Base-by-base conservation (phyloP, 2,113 vertebrate genomes). In the Oophaga pumilio region DNA sequence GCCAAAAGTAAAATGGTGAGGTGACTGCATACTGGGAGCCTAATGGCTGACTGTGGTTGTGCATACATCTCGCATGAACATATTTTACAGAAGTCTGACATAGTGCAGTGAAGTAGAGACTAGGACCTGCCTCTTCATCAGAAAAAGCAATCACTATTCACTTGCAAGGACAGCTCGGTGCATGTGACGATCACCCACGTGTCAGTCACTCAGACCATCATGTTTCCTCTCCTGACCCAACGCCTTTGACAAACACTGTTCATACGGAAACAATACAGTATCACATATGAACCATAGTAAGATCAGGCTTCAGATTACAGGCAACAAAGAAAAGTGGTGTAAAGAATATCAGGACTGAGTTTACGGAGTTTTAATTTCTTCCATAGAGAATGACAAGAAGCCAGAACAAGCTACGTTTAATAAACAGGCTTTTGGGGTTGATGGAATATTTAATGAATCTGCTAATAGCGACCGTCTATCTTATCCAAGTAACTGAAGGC, bases 401-500 rank as follows among this genome's bases (percentile, higher is more conserved):
- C 20, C 5, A 74, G 33, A 74, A 74, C 6, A 74, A 17, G 12
- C 18, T 52, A 50, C 12, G 20, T 76, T 76, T 76, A 76, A 76
- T 76, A 52, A 50, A 3, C 22, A 13, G 22, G 12, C n/a, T 56
- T 56, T 26, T 26, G 24, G 66, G 68, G 53, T 13, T 56, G 76
- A 78, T 78, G 50, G 57, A 78, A 78, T 78, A 57, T 56, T n/a
- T 78, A 78, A 1, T 56, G 52, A 78, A 56, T 52, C 76, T 26
- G 13, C 50, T 78, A 78, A 56, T 26, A 24, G 50, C 14, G 22
- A 12, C 76, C 56, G 50, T 78, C 76, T 78, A 11, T 78, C 76
- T 78, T 78, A 78, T 78, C 76, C 57, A 78, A 56, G 52, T 57
- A 56, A 78, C 76, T 57, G 22, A 26, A 78, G 15, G 76, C 22